Conservation (phyloP, 64 coral and sea anemone genomes). For the Anthopleura sola region DNA sequence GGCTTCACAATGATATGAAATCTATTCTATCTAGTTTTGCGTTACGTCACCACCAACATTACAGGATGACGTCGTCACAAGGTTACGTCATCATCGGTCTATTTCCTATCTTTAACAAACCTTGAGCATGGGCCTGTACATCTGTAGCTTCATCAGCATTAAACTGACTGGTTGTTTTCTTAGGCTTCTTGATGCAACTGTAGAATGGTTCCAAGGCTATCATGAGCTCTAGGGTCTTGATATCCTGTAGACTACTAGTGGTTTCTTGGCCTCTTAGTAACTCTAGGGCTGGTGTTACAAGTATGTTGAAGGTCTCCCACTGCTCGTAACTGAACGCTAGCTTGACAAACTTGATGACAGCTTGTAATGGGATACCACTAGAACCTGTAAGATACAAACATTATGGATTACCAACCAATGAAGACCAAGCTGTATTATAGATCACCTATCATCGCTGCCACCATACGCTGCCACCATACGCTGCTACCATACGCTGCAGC, state of each 20-base stretch:
- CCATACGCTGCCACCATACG: not conserved
- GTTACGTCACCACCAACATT: too few relatives aligned
- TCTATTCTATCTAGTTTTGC: too few relatives aligned
- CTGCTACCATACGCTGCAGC: too few relatives aligned
- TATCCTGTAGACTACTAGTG: slow-evolving; percentile 43
- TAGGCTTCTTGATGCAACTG: slow-evolving; percentile 56
- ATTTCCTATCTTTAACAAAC: not conserved
- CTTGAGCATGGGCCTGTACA: slow-evolving; percentile 31
- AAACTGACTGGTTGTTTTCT: slow-evolving; percentile 43
- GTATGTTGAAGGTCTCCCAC: slow-evolving; percentile 71
- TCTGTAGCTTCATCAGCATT: slow-evolving; percentile 27
- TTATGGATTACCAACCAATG: not conserved
- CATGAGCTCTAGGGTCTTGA: slow-evolving; percentile 82
- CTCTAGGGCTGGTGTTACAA: slow-evolving; percentile 53
- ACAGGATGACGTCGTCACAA: too few relatives aligned
- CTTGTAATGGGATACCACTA: slow-evolving; percentile 71
- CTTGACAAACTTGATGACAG: slow-evolving; percentile 89
- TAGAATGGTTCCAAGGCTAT: slow-evolving; percentile 80
- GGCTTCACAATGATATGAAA: too few relatives aligned
- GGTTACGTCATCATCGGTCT: too few relatives aligned
- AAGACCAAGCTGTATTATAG: not conserved
- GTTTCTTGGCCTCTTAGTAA: slow-evolving; percentile 54
- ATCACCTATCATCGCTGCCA: not conserved
- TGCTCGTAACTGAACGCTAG: slow-evolving; percentile 91
- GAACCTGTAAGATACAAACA: slow-evolving; percentile 31